These are phyloP conservation scores for Andrena bicolor DNA, from an alignment of 2,888 invertebrate genomes.

Conservation along the genomic window DNA sequence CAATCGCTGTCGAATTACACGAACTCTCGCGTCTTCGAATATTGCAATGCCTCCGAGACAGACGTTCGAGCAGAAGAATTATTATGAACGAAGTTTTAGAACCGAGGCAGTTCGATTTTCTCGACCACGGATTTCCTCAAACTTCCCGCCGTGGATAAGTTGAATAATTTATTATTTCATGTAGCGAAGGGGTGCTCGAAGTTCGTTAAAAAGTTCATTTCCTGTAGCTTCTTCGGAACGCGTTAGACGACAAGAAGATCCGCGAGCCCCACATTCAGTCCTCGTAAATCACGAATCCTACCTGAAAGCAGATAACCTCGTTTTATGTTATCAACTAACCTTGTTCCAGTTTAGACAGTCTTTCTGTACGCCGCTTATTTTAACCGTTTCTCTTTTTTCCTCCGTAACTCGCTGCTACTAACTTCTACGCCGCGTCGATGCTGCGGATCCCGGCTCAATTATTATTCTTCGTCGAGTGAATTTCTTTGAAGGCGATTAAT, in stretches of 20 bases:
- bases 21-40: not conserved
- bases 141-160: not conserved
- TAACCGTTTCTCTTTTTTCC: constrained; percentile 13
- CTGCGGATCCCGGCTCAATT: not conserved
- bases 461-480: not conserved
- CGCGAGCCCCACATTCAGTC: constrained; percentile 11
- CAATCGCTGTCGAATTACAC: not conserved
- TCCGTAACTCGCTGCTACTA: not conserved
- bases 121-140: not conserved
- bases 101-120: not conserved
- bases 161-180: not conserved
- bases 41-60: not conserved
- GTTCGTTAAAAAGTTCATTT: constrained; percentile 1
- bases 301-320: constrained; percentile 48
- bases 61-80: not conserved
- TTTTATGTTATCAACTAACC: constrained; percentile 59
- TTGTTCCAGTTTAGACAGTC: constrained; percentile 46
- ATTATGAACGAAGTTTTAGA: not conserved
- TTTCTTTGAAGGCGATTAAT: not conserved
- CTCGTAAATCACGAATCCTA: constrained; percentile 51
- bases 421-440: not conserved
- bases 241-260: constrained; percentile 18
- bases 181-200: not conserved
- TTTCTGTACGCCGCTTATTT: constrained; percentile 21
- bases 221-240: not conserved